Evolutionary conservation across 2,888 invertebrate species (phyloP), one percentile per base, ranked within the genome.

Genomic region (Phaedon cochleariae): DNA sequence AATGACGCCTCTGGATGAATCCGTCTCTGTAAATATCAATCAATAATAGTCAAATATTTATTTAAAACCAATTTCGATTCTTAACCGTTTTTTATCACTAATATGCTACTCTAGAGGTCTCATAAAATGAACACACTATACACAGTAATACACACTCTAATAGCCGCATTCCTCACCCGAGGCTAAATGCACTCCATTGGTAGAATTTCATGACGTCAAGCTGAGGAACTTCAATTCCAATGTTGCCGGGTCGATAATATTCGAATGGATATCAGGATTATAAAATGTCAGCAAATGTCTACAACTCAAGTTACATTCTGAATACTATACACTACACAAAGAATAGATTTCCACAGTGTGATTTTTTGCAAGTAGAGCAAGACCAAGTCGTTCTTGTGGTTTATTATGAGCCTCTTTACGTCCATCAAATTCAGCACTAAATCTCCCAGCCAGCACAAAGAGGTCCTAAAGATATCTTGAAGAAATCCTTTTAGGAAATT

Each of bases 131-230:
- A 65, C 61, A 62, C 52, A 46, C 62, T 48, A 41, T 65, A 65
- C 65, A 54, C 26, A 26, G 26, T 26, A 3, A 26, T 26, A 26
- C 26, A 26, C 26, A 26, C 34, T 62, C 58, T 65, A 64, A 64
- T 73, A 77, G 80, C 81, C 81, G 82, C 83, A 83, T 84, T 83
- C 83, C 83, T 79, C 78, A 80, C 79, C 77, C 77, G 79, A 79
- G 80, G 81, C 80, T 79, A 77, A 74, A 73, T 71, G 73, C 76
- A 71, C 76, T 85, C 86, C 85, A 88, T 89, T 89, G 88, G 88
- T 85, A 83, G 86, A 85, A 86, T 87, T 86, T 62, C 62, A 87
- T 90, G 91, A 91, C 91, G 91, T 91, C 90, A 91, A 87, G 86
- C 73, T 69, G 71, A 75, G 79, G 77, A 67, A 22, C 45, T 41